Base-by-base conservation (phyloP, 2,113 vertebrate species). In the Dromaius novaehollandiae region DNA sequence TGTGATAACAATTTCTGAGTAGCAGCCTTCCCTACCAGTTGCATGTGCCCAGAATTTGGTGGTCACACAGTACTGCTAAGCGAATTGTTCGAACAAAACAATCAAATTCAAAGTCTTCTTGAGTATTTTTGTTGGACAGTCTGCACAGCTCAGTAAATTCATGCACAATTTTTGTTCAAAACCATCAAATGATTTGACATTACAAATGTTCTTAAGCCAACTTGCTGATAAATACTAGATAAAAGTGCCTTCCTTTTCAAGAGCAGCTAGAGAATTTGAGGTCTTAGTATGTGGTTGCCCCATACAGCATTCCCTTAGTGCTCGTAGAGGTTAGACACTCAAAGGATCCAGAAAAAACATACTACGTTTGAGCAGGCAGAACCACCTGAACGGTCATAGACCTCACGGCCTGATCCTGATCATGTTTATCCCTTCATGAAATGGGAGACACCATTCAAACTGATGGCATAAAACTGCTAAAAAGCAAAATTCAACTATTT, bases 41-140 rank as follows among this genome's bases (percentile, higher is more conserved):
- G 73, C 2, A 0, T 16, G 1, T 7, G 7, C 64, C 63, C 19
- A 2, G 0, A 11, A 34, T 83, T 42, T 86, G 55, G 73, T 96
- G 74, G 50, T 80, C 71, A 40, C 44, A 12, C 44, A 36, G 12
- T 34, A 18, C 17, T 55, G 42, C 9, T 8, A 44, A 75, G 17
- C 25, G 55, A 87, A 42, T 34, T 70, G 11, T 46, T 79, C 22
- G 8, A 87, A 82, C 36, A 82, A 74, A 89, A 55, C 28, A 51
- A 8, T 2, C 0, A n/a, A 20, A 60, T 51, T 76, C 46, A 18
- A 56, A 78, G 40, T 44, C 24, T 63, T 91, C 73, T 38, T 48
- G 46, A 89, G 38, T 81, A 13, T 44, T 61, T 73, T 40, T 77
- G 64, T 77, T 5, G 10, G 44, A 60, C 26, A 53, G 36, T 66